Evolutionary conservation across 2,113 vertebrate species (phyloP).

Genomic region (Rallus limicola): DNA sequence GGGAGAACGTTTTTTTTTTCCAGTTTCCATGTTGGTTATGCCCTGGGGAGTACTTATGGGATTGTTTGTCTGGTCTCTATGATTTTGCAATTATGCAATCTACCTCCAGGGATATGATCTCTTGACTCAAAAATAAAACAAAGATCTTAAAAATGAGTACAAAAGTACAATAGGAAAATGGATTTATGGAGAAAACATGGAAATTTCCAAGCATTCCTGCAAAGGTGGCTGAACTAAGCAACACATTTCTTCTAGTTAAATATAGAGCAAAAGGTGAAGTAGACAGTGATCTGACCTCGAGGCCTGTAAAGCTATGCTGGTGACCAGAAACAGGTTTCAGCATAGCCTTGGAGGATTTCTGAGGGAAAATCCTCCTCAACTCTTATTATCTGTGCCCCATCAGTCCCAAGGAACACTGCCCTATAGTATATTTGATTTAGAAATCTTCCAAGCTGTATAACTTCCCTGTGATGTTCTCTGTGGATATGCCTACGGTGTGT

Average conservation of each 20-base stretch:
- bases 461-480: background rate
- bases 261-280: background rate
- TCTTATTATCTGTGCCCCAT: background rate
- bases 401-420: background rate
- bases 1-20: conserved; percentile 12
- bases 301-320: background rate
- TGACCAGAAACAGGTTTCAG: background rate
- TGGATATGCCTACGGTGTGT: background rate
- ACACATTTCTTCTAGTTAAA: background rate
- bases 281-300: background rate
- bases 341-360: background rate
- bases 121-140: conserved; percentile 1
- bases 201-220: background rate
- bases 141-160: background rate
- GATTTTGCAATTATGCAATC: conserved; percentile 43
- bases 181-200: background rate
- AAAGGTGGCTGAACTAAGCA: background rate
- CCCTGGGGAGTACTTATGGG: background rate
- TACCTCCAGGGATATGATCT: background rate
- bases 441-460: background rate
- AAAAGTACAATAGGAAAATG: background rate
- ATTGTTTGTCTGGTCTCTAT: conserved; percentile 38
- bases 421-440: background rate
- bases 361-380: background rate
- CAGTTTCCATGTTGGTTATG: conserved; percentile 3